Evolutionary conservation across 2,113 vertebrate genomes (phyloP), one percentile per base, ranked within the genome.

Genomic region (Eidolon helvum): DNA sequence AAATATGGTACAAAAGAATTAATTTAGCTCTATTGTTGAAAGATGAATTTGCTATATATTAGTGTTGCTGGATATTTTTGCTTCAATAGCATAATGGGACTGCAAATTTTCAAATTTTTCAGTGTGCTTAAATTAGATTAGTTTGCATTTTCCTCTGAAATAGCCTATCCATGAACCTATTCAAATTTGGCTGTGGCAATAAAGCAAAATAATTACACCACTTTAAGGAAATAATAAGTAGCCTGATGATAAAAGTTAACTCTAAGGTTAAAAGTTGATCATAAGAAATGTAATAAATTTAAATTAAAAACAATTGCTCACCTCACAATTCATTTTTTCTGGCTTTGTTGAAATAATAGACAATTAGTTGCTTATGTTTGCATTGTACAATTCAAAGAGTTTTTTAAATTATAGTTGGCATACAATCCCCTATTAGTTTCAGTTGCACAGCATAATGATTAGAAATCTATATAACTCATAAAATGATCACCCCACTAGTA

Each of bases 51-150:
- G 2, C 72, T 55, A n/a, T 5, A 65, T 84, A 91, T 85, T 87
- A 85, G 0, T 6, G 2, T 77, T 96, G 75, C 45, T 40, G 91
- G 57, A 65, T 63, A 65, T 50, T 72, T 95, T 92, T 95, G 75
- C 53, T 96, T 97, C 90, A 74, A 78, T 0, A 53, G 86, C 48
- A 92, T 86, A 48, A 72, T 92, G 95, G 92, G 97, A 95, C 72
- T 2, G 0, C 78, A 72, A 95, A 85, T 87, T 87, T 89, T 96
- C 89, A 87, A 93, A 86, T 96, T 45, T 87, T 77, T 50, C 3
- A 77, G 87, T n/a, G 30, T 89, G 2, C 93, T 97, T 92, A 0
- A 48, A 74, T 90, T 94, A 77, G 26, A 19, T 74, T 96, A 93
- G 61, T 85, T 94, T 95, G 83, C 83, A 82, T 79, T 79, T 90